A percentile compares a stretch with the other conserved stretches of the same genome.
phyloP scores from a whole-genome alignment of 2,888 invertebrate species.

The Ametastegia equiseti region DNA sequence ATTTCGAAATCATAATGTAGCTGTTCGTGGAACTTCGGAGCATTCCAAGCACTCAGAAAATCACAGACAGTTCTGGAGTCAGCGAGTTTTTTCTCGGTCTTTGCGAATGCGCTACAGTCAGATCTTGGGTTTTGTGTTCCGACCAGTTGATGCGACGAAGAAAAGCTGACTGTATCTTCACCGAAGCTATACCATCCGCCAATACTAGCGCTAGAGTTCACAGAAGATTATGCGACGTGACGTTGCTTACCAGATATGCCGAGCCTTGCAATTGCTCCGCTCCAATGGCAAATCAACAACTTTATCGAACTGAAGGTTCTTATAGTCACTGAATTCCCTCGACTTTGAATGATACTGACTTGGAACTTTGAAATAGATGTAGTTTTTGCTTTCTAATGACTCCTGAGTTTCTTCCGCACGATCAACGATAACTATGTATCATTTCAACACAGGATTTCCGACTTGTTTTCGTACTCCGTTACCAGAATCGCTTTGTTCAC shows the following conservation, averaged over 20 bases:
- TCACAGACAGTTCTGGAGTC: constrained; percentile 48
- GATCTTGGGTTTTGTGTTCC: constrained; percentile 75
- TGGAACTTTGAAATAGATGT: no score
- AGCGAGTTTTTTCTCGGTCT: constrained; percentile 75
- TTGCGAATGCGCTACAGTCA: constrained; percentile 72
- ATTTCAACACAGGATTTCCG: constrained; percentile 72
- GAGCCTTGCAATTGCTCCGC: constrained; percentile 67
- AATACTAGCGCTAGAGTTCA: constrained; percentile 72
- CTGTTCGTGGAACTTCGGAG: constrained; percentile 63
- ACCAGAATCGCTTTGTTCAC: constrained; percentile 71
- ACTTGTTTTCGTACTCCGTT: constrained; percentile 74
- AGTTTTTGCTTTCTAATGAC: no score
- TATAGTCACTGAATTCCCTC: background rate
- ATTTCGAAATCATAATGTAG: constrained; percentile 53
- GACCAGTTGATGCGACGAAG: constrained; percentile 65
- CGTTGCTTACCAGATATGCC: constrained; percentile 65
- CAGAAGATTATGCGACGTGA: constrained; percentile 75
- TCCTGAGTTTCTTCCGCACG: no score
- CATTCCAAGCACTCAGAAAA: constrained; percentile 42
- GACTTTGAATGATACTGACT: no score
- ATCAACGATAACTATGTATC: no score
- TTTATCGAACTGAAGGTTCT: constrained; percentile 72
- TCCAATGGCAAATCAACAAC: constrained; percentile 65
- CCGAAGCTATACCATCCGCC: constrained; percentile 63
- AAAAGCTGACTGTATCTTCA: constrained; percentile 70